These are phyloP conservation scores for Acanthococcus lagerstroemiae DNA, from an alignment of 2,888 invertebrate genomes.

Conservation along the genomic window DNA sequence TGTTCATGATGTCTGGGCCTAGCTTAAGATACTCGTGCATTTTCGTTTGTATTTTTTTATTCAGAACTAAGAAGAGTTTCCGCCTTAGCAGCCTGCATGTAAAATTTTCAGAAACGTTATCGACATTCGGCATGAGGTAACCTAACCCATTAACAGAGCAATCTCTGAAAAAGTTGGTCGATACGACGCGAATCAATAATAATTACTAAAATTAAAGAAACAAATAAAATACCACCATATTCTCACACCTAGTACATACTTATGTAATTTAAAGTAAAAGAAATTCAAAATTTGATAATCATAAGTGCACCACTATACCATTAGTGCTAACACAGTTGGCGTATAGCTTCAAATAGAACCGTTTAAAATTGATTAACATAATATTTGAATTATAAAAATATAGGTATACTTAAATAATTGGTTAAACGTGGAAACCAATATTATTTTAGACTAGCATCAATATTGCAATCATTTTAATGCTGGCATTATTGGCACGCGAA, in stretches of 20 bases:
- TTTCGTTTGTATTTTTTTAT: no score
- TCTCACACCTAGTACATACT: not conserved
- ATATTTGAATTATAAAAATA: not conserved
- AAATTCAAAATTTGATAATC: not conserved
- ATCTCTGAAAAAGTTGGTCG: no score
- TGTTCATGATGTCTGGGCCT: no score
- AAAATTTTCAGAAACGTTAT: no score
- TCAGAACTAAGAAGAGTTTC: no score
- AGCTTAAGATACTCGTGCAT: no score
- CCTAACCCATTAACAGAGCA: no score
- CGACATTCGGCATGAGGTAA: no score
- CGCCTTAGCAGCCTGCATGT: no score
- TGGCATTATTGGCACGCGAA: constrained; percentile 8
- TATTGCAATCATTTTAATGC: constrained; percentile 15
- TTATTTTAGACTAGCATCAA: constrained; percentile 23
- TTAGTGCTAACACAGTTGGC: not conserved
- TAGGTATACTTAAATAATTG: not conserved
- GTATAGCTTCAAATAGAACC: not conserved
- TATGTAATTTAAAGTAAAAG: not conserved
- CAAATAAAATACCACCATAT: not conserved
- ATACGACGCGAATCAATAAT: no score
- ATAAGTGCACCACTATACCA: not conserved
- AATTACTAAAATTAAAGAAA: not conserved
- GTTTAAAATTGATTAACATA: not conserved
- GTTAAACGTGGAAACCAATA: not conserved